Conservation (phyloP, 1,140 invertebrate genomes). For the Halesus radiatus region DNA sequence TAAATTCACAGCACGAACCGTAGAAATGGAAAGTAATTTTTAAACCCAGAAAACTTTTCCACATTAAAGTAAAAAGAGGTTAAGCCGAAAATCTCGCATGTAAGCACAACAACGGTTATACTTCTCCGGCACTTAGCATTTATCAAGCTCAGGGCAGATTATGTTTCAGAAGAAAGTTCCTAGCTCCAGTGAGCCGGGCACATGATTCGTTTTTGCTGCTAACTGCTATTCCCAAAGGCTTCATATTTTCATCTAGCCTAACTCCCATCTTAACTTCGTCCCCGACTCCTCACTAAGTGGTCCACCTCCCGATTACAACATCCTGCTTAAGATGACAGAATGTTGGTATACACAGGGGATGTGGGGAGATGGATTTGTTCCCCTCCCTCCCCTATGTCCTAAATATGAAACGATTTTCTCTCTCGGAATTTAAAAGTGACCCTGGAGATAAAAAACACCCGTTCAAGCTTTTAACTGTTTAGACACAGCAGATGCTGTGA, state of each 20-base stretch:
- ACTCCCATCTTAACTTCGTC: slow-evolving; percentile 22
- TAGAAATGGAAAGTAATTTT: too few relatives aligned
- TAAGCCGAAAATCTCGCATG: not conserved
- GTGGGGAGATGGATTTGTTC: slow-evolving; percentile 9
- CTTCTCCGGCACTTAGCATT: slow-evolving; percentile 15
- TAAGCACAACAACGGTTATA: slow-evolving; percentile 21
- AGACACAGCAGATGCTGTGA: too few relatives aligned
- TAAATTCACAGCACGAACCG: too few relatives aligned
- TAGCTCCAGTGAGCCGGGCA: not conserved
- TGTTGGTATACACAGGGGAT: slow-evolving; percentile 15
- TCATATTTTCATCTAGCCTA: slow-evolving; percentile 38
- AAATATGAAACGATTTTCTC: not conserved
- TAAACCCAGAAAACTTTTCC: too few relatives aligned
- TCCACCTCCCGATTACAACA: slow-evolving; percentile 18
- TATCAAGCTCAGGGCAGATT: slow-evolving; percentile 15
- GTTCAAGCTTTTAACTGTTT: not conserved
- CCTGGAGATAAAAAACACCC: not conserved
- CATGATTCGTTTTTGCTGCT: slow-evolving; percentile 28
- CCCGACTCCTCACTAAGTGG: slow-evolving; percentile 21
- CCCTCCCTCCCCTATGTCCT: not conserved
- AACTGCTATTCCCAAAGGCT: slow-evolving; percentile 39
- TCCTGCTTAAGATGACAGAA: slow-evolving; percentile 25
- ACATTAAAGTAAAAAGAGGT: too few relatives aligned
- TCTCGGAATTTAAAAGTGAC: not conserved
- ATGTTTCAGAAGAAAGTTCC: slow-evolving; percentile 9